Conservation (phyloP, 1,140 invertebrate species). For the Drosophila arawakana region DNA sequence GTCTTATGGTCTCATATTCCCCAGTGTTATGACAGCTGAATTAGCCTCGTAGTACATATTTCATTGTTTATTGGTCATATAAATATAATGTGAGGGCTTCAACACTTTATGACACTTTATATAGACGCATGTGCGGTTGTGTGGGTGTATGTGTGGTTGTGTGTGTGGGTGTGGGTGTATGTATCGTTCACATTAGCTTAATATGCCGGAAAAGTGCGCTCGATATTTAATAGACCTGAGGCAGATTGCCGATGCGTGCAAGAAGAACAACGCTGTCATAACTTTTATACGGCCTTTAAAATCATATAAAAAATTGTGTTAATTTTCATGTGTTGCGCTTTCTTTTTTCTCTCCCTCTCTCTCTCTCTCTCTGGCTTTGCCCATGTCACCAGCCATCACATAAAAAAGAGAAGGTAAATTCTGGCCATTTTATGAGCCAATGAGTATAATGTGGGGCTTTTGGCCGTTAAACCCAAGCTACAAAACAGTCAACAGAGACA, state of each 20-base stretch:
- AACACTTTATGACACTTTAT: constrained; percentile 52
- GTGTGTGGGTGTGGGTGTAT: constrained; percentile 10
- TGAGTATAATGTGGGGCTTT: constrained; percentile 63
- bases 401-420: constrained; percentile 62
- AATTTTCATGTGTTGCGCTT: constrained; percentile 74
- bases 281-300: constrained; percentile 78
- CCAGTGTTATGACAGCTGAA: constrained; percentile 19
- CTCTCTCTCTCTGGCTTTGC: too few relatives aligned
- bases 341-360: too few relatives aligned
- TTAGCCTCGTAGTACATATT: constrained; percentile 51
- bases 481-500: constrained; percentile 4
- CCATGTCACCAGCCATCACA: constrained; percentile 11
- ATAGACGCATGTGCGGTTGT: background rate
- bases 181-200: constrained; percentile 72
- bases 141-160: constrained; percentile 1
- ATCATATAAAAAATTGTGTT: constrained; percentile 78
- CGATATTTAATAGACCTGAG: constrained; percentile 61
- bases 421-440: constrained; percentile 62
- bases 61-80: constrained; percentile 74
- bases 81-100: constrained; percentile 66
- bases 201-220: constrained; percentile 65
- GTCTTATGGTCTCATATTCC: constrained; percentile 4
- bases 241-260: constrained; percentile 42
- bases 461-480: constrained; percentile 51
- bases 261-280: constrained; percentile 59